Evolutionary conservation across 2,113 vertebrate species (phyloP), one percentile per base, ranked within the genome.

Genomic region (Vulpes ferrilata): DNA sequence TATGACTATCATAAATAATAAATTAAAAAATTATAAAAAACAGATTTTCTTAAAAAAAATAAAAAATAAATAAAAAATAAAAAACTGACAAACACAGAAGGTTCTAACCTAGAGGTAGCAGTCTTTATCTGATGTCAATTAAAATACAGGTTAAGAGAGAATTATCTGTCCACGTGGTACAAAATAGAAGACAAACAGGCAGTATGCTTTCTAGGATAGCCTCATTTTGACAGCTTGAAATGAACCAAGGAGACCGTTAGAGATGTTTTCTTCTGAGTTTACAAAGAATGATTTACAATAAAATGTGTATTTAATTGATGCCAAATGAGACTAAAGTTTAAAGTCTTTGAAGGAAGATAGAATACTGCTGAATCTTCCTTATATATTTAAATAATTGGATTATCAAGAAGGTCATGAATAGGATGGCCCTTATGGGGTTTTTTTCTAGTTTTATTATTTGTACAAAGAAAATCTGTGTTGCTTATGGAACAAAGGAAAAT

Each of bases 391-490:
- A 92, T 20, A 13, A 69, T 65, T 59, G 27, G 64, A 76, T 90
- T 96, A 85, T 80, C 92, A 93, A 60, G 57, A 12, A 93, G 16
- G 23, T 94, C 67, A 71, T 80, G 13, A 89, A 38, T 73, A 32
- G 13, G 60, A 13, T 32, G 4, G 11, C n/a, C 11, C 13, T 85
- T 88, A 88, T 10, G 35, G 10, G 35, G 7, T 11, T 65, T 88
- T 86, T 82, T 78, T n/a, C 60, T 81, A 27, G 12, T 87, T 20
- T 74, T 90, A 85, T 23, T 90, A 69, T 71, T 85, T 43, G 4
- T 83, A 38, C 93, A 91, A 95, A 89, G 76, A 64, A 96, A 89
- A 69, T 59, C 9, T 88, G n/a, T 93, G 60, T 48, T 89, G 30
- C 25, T 55, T 82, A 48, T n/a, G n/a, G 59, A 59, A 57, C 62